Evolutionary conservation across 2,113 vertebrate species (phyloP).

Genomic region (Saguinus imperator): DNA sequence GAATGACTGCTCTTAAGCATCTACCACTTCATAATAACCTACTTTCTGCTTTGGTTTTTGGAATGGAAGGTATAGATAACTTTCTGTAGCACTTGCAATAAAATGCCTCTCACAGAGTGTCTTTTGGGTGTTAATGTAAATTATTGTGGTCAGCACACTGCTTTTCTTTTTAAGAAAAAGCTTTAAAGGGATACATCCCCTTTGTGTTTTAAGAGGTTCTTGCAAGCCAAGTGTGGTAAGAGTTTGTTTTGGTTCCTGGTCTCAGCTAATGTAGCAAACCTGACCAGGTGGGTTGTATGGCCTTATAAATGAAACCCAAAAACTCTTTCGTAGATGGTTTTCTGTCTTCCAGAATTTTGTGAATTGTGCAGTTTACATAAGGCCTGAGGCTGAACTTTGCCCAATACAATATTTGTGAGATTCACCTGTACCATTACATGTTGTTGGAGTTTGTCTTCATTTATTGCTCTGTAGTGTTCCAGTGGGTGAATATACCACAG

Average conservation of each 20-base stretch:
- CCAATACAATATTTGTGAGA: not conserved
- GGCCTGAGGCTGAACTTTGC: not conserved
- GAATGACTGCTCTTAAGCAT: not conserved
- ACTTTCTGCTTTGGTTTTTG: not conserved
- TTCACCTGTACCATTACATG: not conserved
- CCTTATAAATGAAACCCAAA: not conserved
- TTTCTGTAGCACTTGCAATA: not conserved
- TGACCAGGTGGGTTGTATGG: not conserved
- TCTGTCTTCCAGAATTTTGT: not conserved
- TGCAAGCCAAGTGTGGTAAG: not conserved
- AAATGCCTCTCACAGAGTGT: not conserved
- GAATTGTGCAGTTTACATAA: not conserved
- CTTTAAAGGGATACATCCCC: not conserved
- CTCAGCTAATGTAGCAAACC: not conserved
- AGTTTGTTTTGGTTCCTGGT: not conserved
- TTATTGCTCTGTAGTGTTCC: not conserved
- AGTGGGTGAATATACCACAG: not conserved
- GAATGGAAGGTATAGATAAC: not conserved
- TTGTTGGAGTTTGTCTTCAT: not conserved
- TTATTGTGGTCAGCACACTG: not conserved
- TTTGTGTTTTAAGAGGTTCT: not conserved
- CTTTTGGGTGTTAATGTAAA: not conserved
- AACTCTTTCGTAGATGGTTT: not conserved
- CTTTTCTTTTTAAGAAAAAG: too few species aligned
- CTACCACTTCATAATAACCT: not conserved